Evolutionary conservation across 2,888 invertebrate genomes (phyloP), one percentile per base, ranked within the genome.

Genomic region (Gerosis bhagava): DNA sequence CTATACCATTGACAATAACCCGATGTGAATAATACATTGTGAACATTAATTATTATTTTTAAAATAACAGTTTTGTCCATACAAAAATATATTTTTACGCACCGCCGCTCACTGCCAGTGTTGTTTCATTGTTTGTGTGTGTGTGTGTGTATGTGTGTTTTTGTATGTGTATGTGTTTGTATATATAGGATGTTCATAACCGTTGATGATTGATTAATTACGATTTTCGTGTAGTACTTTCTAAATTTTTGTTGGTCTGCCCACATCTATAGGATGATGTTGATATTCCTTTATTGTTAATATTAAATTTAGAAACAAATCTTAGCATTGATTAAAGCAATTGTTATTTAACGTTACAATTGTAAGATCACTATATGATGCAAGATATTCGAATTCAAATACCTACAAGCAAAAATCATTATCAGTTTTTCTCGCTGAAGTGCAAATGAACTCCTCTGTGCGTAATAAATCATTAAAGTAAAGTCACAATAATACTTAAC

Each of bases 61-160:
- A 82, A 84, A 88, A 87, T 86, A 87, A 86, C 87, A 88, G 87
- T 88, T 88, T 87, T 86, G 87, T 87, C 66, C 68, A 75, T 72
- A 87, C 87, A 86, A 84, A 84, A 84, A n/a, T n/a, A n/a, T 86
- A 81, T 83, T 81, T 87, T 83, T 70, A 81, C 83, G 86, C 77
- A 58, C 74, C 56, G 83, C 50, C 83, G 84, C 15, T 61, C 46
- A 42, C 57, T 53, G 28, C 25, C 22, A 8, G 21, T 13, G 4
- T n/a, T 7, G 26, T 15, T 8, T 19, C 13, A 22, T 6, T 13
- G 3, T n/a, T n/a, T n/a, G n/a, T n/a, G 32, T 26, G 24, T 24
- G 21, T 34, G 25, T 34, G 35, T 35, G 17, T 35, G 43, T 26
- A 17, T 43, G 28, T 37, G 65, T 34, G n/a, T n/a, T n/a, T n/a